Evolutionary conservation across 2,797 vertebrate species (phyloP).

Genomic region (Vultur gryphus): DNA sequence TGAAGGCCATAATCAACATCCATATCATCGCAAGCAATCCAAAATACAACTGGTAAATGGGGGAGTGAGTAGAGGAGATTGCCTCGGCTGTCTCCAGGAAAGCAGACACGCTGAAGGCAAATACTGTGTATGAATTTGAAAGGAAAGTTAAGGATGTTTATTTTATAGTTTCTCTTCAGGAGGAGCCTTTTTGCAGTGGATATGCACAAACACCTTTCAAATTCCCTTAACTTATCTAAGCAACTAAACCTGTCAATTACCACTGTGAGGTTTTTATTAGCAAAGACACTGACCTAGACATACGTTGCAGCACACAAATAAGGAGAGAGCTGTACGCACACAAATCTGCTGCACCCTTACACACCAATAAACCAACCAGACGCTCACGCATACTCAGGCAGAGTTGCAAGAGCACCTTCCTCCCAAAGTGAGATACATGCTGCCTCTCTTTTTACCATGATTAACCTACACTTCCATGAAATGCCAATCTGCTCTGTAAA

Average conservation of each 20-base stretch:
- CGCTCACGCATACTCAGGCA: rapidly evolving
- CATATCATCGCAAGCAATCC: neutral
- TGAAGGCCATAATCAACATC: conserved; percentile 8
- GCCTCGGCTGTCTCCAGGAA: neutral
- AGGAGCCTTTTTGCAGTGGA: neutral
- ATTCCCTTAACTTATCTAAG: neutral
- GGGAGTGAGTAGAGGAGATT: neutral
- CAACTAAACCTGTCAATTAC: neutral
- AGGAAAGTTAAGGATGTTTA: neutral
- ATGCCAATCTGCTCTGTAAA: neutral
- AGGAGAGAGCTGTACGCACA: rapidly evolving
- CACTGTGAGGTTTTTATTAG: neutral
- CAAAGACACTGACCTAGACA: neutral
- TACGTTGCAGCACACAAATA: neutral
- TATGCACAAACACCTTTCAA: neutral
- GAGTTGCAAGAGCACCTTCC: neutral
- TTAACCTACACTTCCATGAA: neutral
- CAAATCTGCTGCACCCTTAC: neutral
- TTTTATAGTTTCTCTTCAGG: neutral
- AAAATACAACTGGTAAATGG: neutral
- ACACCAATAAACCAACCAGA: neutral
- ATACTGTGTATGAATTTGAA: neutral
- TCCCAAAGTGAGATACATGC: neutral
- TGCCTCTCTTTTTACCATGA: neutral
- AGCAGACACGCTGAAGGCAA: neutral